Evolutionary conservation across 2,797 vertebrate genomes (phyloP).

Genomic region (Lemur catta): DNA sequence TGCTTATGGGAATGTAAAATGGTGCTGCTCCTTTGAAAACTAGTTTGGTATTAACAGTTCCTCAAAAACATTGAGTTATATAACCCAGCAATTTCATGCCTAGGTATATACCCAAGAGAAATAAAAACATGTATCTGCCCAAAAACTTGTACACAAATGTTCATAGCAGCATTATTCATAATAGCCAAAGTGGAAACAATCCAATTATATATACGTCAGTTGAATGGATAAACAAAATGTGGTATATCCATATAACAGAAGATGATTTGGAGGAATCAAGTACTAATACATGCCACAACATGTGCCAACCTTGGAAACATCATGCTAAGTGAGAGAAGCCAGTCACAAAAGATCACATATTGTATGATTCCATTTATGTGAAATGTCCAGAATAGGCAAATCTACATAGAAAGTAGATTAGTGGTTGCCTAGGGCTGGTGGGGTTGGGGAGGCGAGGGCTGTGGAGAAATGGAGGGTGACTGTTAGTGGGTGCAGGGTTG

Average conservation of each 20-base stretch:
- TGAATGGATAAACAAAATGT: neutral
- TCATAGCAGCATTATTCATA: neutral
- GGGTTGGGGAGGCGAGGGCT: neutral
- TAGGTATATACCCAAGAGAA: neutral
- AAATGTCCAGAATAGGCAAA: neutral
- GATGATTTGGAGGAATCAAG: neutral
- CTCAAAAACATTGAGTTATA: neutral
- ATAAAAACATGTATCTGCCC: neutral
- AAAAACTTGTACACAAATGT: neutral
- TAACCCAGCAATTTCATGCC: neutral
- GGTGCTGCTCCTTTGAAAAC: neutral
- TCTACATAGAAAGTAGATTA: accelerated
- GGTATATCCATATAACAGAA: neutral
- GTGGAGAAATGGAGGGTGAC: neutral
- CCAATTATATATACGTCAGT: neutral
- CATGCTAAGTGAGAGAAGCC: neutral
- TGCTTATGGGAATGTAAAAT: neutral
- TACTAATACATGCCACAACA: neutral
- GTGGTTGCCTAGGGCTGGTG: neutral
- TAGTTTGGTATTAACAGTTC: too few relatives aligned
- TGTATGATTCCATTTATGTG: neutral
- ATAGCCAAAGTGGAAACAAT: neutral
- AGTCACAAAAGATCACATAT: neutral
- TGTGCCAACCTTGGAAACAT: neutral
- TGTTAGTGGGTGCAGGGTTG: neutral